Conservation (phyloP, 2,113 vertebrate species). For the Cisticola juncidis region DNA sequence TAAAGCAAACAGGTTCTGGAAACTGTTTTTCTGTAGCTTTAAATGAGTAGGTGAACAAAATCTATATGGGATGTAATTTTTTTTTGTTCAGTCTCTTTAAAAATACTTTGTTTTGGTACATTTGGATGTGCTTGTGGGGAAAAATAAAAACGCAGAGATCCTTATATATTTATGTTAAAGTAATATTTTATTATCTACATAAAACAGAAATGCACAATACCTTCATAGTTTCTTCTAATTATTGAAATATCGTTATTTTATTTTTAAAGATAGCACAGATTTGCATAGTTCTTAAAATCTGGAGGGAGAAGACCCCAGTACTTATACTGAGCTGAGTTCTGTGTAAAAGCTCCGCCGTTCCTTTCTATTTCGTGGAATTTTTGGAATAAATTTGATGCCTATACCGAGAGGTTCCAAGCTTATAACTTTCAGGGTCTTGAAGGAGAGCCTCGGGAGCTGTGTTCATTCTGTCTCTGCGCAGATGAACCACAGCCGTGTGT, state of each 20-base stretch:
- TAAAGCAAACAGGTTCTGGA: constrained; percentile 84
- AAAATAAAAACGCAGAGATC: constrained; percentile 90
- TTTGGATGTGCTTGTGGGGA: constrained; percentile 93
- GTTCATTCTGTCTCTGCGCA: constrained; percentile 30
- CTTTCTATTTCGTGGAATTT: constrained; percentile 71
- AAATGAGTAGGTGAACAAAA: constrained; percentile 87
- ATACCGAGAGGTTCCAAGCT: constrained; percentile 61
- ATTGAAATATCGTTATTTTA: constrained; percentile 89
- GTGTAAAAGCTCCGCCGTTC: constrained; percentile 67
- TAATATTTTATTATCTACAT: constrained; percentile 94
- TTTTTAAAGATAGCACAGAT: constrained; percentile 74
- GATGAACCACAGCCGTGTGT: background rate
- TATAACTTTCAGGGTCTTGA: constrained; percentile 47
- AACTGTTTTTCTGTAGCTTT: constrained; percentile 92
- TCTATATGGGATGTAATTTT: constrained; percentile 89
- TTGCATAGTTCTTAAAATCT: constrained; percentile 45
- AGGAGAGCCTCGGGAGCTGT: background rate
- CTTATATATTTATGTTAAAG: constrained; percentile 93
- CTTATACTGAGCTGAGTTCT: constrained; percentile 63
- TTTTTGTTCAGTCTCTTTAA: constrained; percentile 81
- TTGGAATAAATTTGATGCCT: constrained; percentile 77
- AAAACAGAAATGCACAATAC: constrained; percentile 96
- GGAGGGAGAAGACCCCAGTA: constrained; percentile 44
- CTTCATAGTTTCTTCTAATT: constrained; percentile 93
- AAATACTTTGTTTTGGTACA: constrained; percentile 88